Percentiles rank a stretch among this genome's conserved stretches.
Evolutionary conservation across 2,797 vertebrate genomes (phyloP).

Genomic region (Potorous gilbertii): DNA sequence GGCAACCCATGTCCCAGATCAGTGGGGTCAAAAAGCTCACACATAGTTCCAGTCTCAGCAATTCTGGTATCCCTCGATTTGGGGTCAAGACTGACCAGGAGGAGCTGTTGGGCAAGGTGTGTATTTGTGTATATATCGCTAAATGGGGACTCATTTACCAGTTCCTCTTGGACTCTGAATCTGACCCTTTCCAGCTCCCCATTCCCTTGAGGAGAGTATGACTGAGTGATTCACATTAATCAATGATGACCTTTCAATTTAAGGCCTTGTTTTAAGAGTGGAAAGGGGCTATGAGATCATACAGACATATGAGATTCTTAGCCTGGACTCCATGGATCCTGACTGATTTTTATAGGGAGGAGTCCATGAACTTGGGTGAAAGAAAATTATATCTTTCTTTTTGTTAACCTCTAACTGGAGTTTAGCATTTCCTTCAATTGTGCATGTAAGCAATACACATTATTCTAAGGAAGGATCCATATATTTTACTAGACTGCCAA

Average conservation of each 20-base stretch:
- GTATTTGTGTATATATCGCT: background rate
- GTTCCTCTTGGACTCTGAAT: background rate
- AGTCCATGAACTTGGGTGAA: background rate
- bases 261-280: background rate
- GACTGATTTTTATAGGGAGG: background rate
- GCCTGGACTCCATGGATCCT: background rate
- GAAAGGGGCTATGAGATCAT: background rate
- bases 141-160: background rate
- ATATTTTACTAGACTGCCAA: background rate
- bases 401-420: background rate
- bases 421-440: background rate
- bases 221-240: background rate
- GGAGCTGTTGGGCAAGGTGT: constrained; percentile 91
- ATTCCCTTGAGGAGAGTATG: background rate
- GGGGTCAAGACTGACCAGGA: constrained; percentile 94
- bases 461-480: background rate
- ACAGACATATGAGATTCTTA: background rate
- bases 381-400: background rate
- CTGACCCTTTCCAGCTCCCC: background rate
- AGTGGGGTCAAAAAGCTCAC: constrained; percentile 93
- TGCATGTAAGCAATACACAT: background rate
- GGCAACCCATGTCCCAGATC: constrained; percentile 93
- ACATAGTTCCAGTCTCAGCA: constrained; percentile 90
- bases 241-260: background rate
- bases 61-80: constrained; percentile 90